Conservation (phyloP, 2,113 vertebrate species). For the Tiliqua scincoides region DNA sequence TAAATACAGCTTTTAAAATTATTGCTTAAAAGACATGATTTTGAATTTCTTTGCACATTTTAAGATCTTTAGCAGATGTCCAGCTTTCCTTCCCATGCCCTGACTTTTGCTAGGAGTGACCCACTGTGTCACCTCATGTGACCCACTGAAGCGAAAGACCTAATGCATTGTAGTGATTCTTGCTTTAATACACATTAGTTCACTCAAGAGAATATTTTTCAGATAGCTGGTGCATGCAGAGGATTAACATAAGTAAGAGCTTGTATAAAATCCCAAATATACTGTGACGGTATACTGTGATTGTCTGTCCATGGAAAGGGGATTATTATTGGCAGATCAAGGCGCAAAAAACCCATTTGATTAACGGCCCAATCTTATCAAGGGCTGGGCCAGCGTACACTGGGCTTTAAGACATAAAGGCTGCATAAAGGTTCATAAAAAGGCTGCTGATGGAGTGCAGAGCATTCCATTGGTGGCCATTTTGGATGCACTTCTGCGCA, state of each 20-base stretch:
- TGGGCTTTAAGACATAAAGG: no score
- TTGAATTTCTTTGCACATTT: neutral
- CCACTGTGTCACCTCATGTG: neutral
- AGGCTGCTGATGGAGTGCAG: no score
- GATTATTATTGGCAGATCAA: conserved; percentile 18
- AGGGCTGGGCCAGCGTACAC: no score
- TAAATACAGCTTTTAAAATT: neutral
- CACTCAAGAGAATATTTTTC: neutral
- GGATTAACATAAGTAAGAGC: neutral
- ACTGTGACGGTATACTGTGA: neutral
- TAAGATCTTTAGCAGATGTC: neutral
- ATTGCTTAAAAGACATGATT: neutral
- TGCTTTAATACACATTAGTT: neutral
- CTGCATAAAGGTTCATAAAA: no score
- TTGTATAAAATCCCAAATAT: neutral
- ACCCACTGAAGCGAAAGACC: neutral
- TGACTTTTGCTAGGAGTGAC: neutral
- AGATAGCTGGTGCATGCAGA: neutral
- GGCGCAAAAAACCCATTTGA: neutral
- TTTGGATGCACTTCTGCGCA: no score
- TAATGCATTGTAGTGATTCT: neutral
- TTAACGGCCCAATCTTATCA: neutral
- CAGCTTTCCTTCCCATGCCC: neutral
- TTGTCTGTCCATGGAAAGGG: neutral
- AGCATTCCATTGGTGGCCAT: no score